Base-by-base conservation (phyloP, 1,140 invertebrate species). In the Acromyrmex heyeri region DNA sequence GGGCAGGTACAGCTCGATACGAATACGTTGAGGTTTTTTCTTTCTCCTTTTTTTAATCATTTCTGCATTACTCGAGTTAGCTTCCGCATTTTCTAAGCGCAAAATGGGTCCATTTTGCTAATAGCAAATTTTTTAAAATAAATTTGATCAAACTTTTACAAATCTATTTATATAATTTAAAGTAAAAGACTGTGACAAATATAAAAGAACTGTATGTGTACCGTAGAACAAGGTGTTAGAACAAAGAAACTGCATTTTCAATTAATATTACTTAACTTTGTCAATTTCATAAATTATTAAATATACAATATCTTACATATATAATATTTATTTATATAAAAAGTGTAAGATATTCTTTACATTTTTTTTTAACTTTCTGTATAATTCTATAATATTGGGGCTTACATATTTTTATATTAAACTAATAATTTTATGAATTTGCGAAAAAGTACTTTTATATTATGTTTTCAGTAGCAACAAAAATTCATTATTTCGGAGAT, bases 1-100 rank as follows among this genome's bases (percentile, higher is more conserved):
- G 53, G 6, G 61, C 48, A 64, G 76, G 44, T 79, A 62, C 21
- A 44, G 75, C 57, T 65, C 76, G 61, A 65, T 65, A 65, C 38
- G 38, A 38, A 38, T 38, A 38, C 30, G 78, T 79, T 21, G 77
- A 55, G n/a, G 55, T 57, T 67, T 55, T 30, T 18, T 24, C 27
- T 16, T 6, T 65, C 1, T 62, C 10, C 48, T 27, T 38, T n/a
- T 38, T 57, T 55, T 48, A 44, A 57, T 70, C 55, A 59, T 44
- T 14, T 5, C 21, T 2, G n/a, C 10, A 18, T 55, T 65, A 38
- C 30, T 79, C 53, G 50, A 44, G 21, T 18, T 30, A 38, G 21
- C 14, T 67, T 38, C n/a, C 21, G 30, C 21, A 5, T 69, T 61
- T n/a, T 14, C 2, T 27, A 24, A 59, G 2, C 18, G 10, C 16